These are phyloP conservation scores for Acropternis orthonyx DNA, from an alignment of 2,797 vertebrate genomes.

Conservation along the genomic window DNA sequence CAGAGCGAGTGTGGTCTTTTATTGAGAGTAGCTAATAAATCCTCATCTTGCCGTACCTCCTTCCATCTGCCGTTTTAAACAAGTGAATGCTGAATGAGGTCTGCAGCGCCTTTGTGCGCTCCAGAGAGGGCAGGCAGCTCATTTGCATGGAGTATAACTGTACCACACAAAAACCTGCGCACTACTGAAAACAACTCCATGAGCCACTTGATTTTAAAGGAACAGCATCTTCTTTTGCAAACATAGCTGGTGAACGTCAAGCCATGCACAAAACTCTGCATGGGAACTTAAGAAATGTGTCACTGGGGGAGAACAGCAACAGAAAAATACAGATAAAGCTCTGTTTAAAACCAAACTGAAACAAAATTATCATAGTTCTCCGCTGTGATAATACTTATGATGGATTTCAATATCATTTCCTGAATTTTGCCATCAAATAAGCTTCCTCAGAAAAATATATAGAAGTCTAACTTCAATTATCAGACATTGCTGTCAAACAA, in stretches of 20 bases:
- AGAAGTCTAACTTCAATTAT: neutral
- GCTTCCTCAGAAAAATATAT: neutral
- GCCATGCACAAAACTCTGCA: neutral
- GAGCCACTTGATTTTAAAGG: constrained; percentile 71
- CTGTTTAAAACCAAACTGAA: neutral
- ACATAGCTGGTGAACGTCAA: neutral
- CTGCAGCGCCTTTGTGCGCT: constrained; percentile 74
- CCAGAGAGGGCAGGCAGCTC: constrained; percentile 59
- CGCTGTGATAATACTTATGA: neutral
- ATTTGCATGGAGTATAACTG: constrained; percentile 79
- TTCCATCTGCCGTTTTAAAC: constrained; percentile 76
- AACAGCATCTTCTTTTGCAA: constrained; percentile 28
- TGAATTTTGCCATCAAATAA: neutral
- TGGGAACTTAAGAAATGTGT: neutral
- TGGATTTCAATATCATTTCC: neutral
- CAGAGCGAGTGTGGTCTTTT: constrained; percentile 63
- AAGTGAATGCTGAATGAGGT: constrained; percentile 71
- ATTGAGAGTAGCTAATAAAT: constrained; percentile 71
- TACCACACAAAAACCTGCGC: constrained; percentile 56
- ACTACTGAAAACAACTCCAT: constrained; percentile 43
- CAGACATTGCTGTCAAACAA: neutral
- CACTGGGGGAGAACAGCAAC: neutral
- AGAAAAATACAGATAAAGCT: neutral
- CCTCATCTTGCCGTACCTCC: constrained; percentile 62
- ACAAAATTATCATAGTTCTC: neutral